A percentile compares a stretch with the other conserved stretches of the same genome.
These are phyloP conservation scores for Coregonus sp. DNA, from an alignment of 2,797 vertebrate genomes.

Conservation along the genomic window DNA sequence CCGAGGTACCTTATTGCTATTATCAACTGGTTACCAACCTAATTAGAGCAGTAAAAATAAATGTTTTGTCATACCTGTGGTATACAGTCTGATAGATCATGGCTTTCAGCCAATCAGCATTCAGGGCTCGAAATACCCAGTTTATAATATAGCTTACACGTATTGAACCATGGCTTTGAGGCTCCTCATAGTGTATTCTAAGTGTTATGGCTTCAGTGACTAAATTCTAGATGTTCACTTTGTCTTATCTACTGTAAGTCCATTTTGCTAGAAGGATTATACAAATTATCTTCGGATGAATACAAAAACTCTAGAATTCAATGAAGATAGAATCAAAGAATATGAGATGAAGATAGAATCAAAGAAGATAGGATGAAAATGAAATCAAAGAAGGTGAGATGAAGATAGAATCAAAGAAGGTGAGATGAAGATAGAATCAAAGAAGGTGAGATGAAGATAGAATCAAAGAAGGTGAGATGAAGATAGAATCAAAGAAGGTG, in stretches of 20 bases:
- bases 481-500: neutral
- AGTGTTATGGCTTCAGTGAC: slow-evolving; percentile 47
- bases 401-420: neutral
- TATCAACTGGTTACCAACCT: too few species aligned
- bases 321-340: neutral
- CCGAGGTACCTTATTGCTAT: too few species aligned
- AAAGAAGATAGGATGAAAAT: neutral
- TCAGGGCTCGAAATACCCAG: too few species aligned
- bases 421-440: neutral
- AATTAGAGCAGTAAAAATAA: too few species aligned
- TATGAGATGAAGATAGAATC: neutral
- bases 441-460: neutral
- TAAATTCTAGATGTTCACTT: slow-evolving; percentile 23
- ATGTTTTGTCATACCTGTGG: too few species aligned
- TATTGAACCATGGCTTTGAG: slow-evolving; percentile 30
- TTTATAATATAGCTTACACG: slow-evolving; percentile 35
- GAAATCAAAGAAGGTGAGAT: neutral
- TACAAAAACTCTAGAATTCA: neutral
- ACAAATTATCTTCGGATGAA: neutral
- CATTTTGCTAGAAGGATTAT: neutral
- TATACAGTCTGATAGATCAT: too few species aligned
- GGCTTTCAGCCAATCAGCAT: too few species aligned
- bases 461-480: too few species aligned
- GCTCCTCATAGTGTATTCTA: slow-evolving; percentile 47
- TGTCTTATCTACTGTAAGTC: neutral